Base-by-base conservation (phyloP, 1,140 invertebrate genomes). In the Lithobius niger region DNA sequence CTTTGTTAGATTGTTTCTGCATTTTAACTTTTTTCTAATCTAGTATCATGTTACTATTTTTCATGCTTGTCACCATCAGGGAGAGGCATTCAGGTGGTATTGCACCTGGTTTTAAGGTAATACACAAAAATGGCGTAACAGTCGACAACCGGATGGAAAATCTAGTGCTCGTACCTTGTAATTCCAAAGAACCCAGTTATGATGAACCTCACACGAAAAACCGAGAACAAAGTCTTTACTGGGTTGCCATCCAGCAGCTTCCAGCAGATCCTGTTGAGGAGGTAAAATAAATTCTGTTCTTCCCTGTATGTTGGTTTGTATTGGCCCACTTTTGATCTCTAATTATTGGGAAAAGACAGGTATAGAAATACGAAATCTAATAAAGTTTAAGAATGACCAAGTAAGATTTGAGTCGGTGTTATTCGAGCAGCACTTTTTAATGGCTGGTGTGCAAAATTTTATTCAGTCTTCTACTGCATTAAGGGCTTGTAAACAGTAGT, bases 141-240 rank as follows among this genome's bases (percentile, higher is more conserved):
- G 72, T 76, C 16, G 75, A 77, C 62, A 76, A 76, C 57, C 66
- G 75, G 28, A 59, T 76, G 58, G 71, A 74, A 56, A 76, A 76
- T 61, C 63, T 76, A 45, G 61, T 59, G 25, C 61, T 75, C 40
- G 67, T 72, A 18, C 65, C 66, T 2, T 61, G 65, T 52, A 25
- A 57, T 27, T 27, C 42, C 4, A 40, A 57, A 45, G 28, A 50
- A 25, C 54, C 6, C 16, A 27, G 57, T 24, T 24, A 10, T 48
- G 27, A 51, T 19, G 27, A 57, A 57, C 50, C 51, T 48, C 52
- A 55, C 13, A 47, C 28, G 28, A 61, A 60, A 47, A 62, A 65
- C 54, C 48, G 66, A 57, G 72, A 76, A 55, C 67, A 71, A 60
- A 69, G 67, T 52, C 59, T 77, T 15, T 77, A 77, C 57, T 77